phyloP scores from a whole-genome alignment of 2,113 vertebrate species.

The Dicerorhinus sumatrensis region DNA sequence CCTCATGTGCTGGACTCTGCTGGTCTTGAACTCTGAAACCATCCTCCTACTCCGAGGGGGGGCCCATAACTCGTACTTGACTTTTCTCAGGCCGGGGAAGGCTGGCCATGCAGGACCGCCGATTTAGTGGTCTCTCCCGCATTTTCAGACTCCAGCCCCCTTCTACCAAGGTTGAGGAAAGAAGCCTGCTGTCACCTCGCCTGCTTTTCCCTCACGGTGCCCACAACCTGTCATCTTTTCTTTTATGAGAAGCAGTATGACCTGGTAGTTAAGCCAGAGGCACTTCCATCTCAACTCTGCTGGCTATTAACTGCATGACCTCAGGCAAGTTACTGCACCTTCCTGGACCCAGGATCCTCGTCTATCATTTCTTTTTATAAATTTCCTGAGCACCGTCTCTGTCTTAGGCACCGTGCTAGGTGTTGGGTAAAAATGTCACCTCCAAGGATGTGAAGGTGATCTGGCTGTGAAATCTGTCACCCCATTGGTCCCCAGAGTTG shows the following conservation, averaged over 20 bases:
- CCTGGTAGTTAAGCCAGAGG: neutral
- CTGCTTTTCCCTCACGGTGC: neutral
- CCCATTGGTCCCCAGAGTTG: too few species aligned
- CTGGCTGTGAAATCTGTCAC: too few species aligned
- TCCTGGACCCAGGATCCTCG: neutral
- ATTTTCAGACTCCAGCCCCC: neutral
- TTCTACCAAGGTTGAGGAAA: neutral
- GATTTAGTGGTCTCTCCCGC: neutral
- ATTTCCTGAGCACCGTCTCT: neutral
- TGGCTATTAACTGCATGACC: neutral
- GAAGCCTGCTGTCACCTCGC: too few species aligned
- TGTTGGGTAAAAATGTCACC: neutral
- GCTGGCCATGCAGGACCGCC: accelerated
- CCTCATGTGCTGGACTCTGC: neutral
- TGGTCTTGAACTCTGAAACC: neutral
- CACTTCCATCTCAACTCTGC: neutral
- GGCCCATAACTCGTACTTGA: accelerated
- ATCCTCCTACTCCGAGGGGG: accelerated
- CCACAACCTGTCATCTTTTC: neutral
- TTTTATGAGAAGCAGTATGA: neutral
- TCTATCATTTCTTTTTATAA: neutral
- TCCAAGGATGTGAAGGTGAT: neutral
- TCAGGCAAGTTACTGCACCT: neutral
- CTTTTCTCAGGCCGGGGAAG: neutral
- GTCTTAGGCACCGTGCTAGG: neutral